Evolutionary conservation across 2,797 vertebrate genomes (phyloP).

Genomic region (Semaprochilodus insignis): DNA sequence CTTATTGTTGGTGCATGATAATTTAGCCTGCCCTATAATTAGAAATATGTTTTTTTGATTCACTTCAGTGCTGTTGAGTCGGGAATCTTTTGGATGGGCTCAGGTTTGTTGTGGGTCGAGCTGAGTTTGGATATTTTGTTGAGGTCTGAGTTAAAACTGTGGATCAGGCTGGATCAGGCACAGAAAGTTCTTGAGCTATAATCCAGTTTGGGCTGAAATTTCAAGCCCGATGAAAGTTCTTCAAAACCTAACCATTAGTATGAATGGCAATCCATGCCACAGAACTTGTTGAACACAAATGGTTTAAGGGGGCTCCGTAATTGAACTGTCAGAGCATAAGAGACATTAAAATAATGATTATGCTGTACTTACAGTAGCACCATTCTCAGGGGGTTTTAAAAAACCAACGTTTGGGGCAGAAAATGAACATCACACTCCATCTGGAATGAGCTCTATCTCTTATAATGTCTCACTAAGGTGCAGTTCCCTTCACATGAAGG

Average conservation of each 20-base stretch:
- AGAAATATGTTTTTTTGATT: too few species aligned
- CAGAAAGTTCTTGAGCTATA: too few species aligned
- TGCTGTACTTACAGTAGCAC: conserved; percentile 61
- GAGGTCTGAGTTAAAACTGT: too few species aligned
- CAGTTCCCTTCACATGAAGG: conserved; percentile 75
- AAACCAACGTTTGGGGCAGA: conserved; percentile 57
- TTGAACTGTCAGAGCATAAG: conserved; percentile 36
- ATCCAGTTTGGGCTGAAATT: too few species aligned
- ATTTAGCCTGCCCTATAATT: too few species aligned
- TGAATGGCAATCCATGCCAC: background rate
- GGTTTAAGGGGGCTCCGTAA: conserved; percentile 29
- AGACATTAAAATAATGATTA: conserved; percentile 54
- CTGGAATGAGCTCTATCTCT: conserved; percentile 71
- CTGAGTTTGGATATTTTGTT: too few species aligned
- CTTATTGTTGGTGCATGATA: too few species aligned
- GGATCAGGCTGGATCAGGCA: too few species aligned
- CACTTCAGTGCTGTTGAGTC: too few species aligned
- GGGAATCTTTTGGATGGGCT: too few species aligned
- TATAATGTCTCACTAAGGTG: conserved; percentile 73
- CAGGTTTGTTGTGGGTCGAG: too few species aligned
- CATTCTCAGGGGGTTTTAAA: conserved; percentile 70
- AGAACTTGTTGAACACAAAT: conserved; percentile 6
- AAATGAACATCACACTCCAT: conserved; percentile 70
- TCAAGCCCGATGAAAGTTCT: too few species aligned
- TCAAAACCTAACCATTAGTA: background rate